Percentiles rank a stretch among this genome's conserved stretches.
Evolutionary conservation across 2,797 vertebrate species (phyloP).

Genomic region (Poecilia gillii): DNA sequence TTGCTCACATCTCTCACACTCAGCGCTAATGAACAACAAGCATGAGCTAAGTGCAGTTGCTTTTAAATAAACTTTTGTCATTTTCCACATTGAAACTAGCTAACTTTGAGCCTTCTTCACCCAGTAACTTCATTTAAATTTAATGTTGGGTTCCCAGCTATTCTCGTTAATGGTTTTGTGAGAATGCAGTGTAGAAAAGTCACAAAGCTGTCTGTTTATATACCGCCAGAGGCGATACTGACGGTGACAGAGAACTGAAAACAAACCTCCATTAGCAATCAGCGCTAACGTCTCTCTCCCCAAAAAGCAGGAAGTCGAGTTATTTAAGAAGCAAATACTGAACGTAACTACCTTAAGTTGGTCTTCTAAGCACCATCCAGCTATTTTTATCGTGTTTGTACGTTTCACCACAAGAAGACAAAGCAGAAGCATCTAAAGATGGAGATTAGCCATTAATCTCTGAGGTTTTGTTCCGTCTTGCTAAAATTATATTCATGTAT

Average conservation of each 20-base stretch:
- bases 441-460: conserved; percentile 54
- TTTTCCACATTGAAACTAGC: neutral
- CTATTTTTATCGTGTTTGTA: conserved; percentile 16
- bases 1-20: neutral
- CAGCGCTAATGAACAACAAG: neutral
- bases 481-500: conserved; percentile 74
- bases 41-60: neutral
- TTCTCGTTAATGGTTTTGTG: neutral
- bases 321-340: neutral
- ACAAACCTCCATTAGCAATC: neutral
- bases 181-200: neutral
- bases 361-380: neutral
- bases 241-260: neutral
- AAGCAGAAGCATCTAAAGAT: conserved; percentile 23
- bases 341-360: neutral
- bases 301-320: neutral
- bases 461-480: conserved; percentile 50
- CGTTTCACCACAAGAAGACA: conserved; percentile 14
- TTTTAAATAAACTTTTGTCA: neutral
- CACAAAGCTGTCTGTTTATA: neutral
- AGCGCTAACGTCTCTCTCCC: neutral
- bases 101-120: neutral
- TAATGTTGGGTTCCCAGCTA: neutral
- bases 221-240: neutral
- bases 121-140: neutral